Evolutionary conservation across 2,113 vertebrate species (phyloP).

Genomic region (Ageneiosus marmoratus): DNA sequence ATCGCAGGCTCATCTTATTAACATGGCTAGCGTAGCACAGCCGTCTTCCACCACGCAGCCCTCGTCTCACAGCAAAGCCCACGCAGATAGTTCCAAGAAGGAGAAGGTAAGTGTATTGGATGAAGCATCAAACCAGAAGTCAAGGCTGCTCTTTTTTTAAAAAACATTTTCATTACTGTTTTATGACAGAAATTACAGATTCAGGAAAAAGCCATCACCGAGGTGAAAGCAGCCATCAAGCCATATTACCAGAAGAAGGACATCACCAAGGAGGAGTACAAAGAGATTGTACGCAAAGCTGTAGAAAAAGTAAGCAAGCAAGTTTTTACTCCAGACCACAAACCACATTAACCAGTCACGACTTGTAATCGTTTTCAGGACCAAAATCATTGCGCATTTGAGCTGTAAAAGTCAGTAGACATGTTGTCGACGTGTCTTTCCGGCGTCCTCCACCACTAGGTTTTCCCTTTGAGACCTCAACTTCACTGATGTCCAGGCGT

Average conservation of each 20-base stretch:
- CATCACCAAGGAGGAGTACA: constrained; percentile 97
- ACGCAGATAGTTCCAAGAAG: constrained; percentile 93
- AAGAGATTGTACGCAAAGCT: constrained; percentile 97
- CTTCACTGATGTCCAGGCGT: too few species aligned
- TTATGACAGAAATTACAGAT: constrained; percentile 85
- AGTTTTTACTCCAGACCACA: too few species aligned
- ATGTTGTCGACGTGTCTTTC: too few species aligned
- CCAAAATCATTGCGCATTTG: too few species aligned
- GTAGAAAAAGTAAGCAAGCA: constrained; percentile 87
- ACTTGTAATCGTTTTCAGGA: too few species aligned
- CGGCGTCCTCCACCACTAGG: too few species aligned
- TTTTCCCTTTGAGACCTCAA: too few species aligned
- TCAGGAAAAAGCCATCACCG: constrained; percentile 91
- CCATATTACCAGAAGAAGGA: constrained; percentile 98
- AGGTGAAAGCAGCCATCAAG: constrained; percentile 94
- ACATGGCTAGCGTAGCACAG: constrained; percentile 73
- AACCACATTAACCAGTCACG: too few species aligned
- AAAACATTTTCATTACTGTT: background rate
- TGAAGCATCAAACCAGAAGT: background rate
- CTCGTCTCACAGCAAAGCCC: constrained; percentile 80
- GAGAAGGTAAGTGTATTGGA: constrained; percentile 80
- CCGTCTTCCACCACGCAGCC: constrained; percentile 81
- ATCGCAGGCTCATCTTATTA: constrained; percentile 63
- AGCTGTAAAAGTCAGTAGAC: too few species aligned
- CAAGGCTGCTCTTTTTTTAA: background rate